phyloP scores from a whole-genome alignment of 2,797 vertebrate species.

The Eulemur coronatus region DNA sequence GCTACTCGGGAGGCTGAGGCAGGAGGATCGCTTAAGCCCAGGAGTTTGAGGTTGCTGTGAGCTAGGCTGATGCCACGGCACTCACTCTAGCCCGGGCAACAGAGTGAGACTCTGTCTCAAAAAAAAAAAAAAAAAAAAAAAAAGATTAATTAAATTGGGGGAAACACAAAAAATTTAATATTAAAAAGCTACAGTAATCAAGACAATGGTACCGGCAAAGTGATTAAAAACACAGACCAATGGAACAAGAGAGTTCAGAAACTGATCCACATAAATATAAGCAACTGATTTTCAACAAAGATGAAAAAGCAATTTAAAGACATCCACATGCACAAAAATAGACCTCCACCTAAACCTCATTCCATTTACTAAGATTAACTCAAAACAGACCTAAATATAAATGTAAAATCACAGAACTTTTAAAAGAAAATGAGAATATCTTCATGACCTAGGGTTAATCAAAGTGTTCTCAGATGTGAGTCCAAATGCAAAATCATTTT shows the following conservation, averaged over 20 bases:
- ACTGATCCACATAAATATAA: neutral
- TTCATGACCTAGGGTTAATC: neutral
- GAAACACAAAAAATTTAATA: conserved; percentile 12
- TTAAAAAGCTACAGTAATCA: neutral
- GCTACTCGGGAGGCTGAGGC: too few relatives aligned
- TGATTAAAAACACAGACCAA: conserved; percentile 9
- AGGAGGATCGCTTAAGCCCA: too few relatives aligned
- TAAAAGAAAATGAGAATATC: conserved; percentile 25
- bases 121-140: too few relatives aligned
- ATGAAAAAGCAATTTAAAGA: conserved; percentile 34
- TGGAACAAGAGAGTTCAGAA: neutral
- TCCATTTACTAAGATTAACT: conserved; percentile 5
- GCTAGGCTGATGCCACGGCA: too few relatives aligned
- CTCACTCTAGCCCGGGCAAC: too few relatives aligned
- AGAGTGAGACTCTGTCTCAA: too few relatives aligned
- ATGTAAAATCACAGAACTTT: neutral
- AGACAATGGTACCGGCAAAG: neutral
- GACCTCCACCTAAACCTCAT: conserved; percentile 12
- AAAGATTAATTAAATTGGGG: neutral
- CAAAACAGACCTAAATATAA: neutral
- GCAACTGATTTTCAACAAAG: neutral
- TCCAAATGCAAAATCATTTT: neutral
- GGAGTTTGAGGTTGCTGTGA: too few relatives aligned
- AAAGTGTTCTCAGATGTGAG: neutral
- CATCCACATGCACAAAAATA: neutral